Percentiles rank a stretch among this genome's conserved stretches.
Conservation (phyloP, 2,113 vertebrate species). For the Leptodactylus fuscus region DNA sequence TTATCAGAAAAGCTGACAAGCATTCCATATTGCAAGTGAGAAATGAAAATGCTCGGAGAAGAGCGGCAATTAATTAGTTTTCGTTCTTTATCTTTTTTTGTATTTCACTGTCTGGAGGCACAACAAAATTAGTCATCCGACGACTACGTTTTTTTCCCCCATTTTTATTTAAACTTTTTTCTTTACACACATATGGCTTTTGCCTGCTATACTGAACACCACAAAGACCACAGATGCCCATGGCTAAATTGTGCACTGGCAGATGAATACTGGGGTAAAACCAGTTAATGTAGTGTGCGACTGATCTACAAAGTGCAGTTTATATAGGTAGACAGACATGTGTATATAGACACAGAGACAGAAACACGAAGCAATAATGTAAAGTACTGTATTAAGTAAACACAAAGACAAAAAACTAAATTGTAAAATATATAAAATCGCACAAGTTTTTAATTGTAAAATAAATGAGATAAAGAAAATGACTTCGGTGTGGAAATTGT, state of each 20-base stretch:
- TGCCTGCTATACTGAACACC: conserved; percentile 83
- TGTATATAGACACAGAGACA: too few relatives aligned
- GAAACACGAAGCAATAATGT: too few relatives aligned
- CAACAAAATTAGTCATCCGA: conserved; percentile 84
- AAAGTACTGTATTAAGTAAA: too few relatives aligned
- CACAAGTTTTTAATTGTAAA: too few relatives aligned
- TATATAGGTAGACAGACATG: too few relatives aligned
- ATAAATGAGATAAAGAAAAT: too few relatives aligned
- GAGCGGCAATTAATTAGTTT: conserved; percentile 93
- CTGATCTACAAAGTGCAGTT: conserved; percentile 64
- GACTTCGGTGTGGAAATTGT: too few relatives aligned
- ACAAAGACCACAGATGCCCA: conserved; percentile 83
- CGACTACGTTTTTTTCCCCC: conserved; percentile 73
- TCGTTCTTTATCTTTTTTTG: conserved; percentile 78
- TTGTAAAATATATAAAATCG: too few relatives aligned
- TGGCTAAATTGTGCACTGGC: conserved; percentile 84
- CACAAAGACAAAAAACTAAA: too few relatives aligned
- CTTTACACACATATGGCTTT: conserved; percentile 85
- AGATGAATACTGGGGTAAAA: conserved; percentile 82
- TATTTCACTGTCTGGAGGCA: conserved; percentile 84
- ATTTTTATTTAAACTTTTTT: conserved; percentile 62
- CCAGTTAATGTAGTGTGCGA: conserved; percentile 74
- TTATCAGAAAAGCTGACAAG: conserved; percentile 96
- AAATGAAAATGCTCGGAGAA: conserved; percentile 86
- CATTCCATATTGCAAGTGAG: conserved; percentile 91